These are phyloP conservation scores for Protula sp. DNA, from an alignment of 2,888 invertebrate species.

Conservation along the genomic window DNA sequence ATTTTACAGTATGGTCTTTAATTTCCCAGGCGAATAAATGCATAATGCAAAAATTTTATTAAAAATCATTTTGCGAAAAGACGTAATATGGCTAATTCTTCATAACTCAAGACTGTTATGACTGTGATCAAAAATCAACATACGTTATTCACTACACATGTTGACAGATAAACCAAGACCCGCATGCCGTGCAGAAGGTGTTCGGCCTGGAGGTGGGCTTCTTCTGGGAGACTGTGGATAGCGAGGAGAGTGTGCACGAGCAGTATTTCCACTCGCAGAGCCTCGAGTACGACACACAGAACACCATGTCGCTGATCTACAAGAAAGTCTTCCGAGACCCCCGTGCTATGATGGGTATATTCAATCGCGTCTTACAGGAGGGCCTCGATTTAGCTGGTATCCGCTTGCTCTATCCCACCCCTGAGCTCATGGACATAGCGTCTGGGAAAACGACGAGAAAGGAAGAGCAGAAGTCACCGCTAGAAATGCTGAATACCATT, in stretches of 20 bases:
- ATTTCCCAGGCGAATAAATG: too few species aligned
- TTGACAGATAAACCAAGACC: conserved; percentile 20
- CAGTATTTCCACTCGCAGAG: conserved; percentile 25
- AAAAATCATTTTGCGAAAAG: too few species aligned
- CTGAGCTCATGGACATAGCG: conserved; percentile 25
- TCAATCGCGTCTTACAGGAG: conserved; percentile 39
- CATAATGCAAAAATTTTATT: too few species aligned
- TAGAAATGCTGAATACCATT: conserved; percentile 26
- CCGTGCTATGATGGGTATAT: conserved; percentile 38
- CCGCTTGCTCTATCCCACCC: conserved; percentile 38
- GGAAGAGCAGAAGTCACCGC: not conserved
- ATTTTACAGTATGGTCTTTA: too few species aligned
- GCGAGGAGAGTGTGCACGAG: conserved; percentile 34
- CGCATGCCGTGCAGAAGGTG: conserved; percentile 33
- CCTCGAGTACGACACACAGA: conserved; percentile 36
- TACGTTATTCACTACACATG: too few species aligned
- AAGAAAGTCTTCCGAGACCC: conserved; percentile 36
- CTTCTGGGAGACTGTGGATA: conserved; percentile 48
- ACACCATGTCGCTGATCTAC: conserved; percentile 44
- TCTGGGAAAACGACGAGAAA: conserved; percentile 7
- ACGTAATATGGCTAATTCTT: too few species aligned
- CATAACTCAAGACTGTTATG: too few species aligned
- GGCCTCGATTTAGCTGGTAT: conserved; percentile 43
- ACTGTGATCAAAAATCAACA: too few species aligned
- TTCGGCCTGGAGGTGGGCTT: conserved; percentile 41